Evolutionary conservation across 1,140 invertebrate genomes (phyloP).

Genomic region (Macrosteles quadrilineatus): DNA sequence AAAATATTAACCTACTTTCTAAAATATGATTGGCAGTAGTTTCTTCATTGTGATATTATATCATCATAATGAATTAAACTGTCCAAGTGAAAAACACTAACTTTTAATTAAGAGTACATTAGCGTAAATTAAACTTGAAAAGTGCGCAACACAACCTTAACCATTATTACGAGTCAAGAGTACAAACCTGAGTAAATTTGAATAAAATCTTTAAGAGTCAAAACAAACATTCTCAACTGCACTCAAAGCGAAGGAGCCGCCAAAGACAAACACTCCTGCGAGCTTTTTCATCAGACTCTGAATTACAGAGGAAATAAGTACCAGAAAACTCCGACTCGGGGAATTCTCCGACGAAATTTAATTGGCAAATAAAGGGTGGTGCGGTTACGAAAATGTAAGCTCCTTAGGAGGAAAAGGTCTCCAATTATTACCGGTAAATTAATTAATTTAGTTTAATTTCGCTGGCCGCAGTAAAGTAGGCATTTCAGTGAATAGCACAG

Average conservation of each 20-base stretch:
- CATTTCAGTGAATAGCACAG: not conserved
- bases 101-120: too few relatives aligned
- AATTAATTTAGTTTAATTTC: constrained; percentile 5
- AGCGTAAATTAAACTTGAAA: too few relatives aligned
- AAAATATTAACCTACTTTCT: too few relatives aligned
- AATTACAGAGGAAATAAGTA: not conserved
- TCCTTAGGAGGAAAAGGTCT: not conserved
- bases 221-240: not conserved
- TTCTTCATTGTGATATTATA: too few relatives aligned
- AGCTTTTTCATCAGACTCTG: not conserved
- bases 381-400: not conserved
- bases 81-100: too few relatives aligned
- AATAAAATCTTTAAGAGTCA: constrained; percentile 4
- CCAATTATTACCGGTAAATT: constrained; percentile 14
- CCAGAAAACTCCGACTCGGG: not conserved
- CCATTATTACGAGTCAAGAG: not conserved
- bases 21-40: too few relatives aligned
- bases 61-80: too few relatives aligned
- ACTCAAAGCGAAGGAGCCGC: not conserved
- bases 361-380: constrained; percentile 5
- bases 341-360: constrained; percentile 8
- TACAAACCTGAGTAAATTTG: constrained; percentile 1
- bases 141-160: not conserved
- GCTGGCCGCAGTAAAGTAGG: not conserved
- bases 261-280: not conserved